Evolutionary conservation across 2,888 invertebrate species (phyloP).

Genomic region (Drosophila bunnanda): DNA sequence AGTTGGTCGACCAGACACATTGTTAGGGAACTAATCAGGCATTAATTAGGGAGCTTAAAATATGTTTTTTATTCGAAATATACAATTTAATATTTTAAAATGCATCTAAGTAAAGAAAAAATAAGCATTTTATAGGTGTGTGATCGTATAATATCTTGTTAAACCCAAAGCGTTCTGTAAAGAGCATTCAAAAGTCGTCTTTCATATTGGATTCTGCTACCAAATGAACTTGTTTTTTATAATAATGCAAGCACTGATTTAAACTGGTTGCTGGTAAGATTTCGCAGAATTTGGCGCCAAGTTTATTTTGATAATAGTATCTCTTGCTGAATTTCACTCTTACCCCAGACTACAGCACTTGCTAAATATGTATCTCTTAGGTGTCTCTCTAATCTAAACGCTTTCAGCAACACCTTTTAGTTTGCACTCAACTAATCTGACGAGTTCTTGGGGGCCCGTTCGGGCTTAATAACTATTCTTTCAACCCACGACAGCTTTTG

Average conservation of each 20-base stretch:
- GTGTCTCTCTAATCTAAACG: not conserved
- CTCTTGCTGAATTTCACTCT: not conserved
- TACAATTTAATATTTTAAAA: not conserved
- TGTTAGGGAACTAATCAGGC: not conserved
- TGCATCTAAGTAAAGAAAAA: not conserved
- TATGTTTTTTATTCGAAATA: too few species aligned
- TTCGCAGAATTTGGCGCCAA: conserved; percentile 1
- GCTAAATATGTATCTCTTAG: not conserved
- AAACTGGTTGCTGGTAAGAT: conserved; percentile 4
- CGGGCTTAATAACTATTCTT: conserved; percentile 24
- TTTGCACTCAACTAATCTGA: conserved; percentile 4
- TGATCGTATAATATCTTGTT: too few species aligned
- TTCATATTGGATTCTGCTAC: not conserved
- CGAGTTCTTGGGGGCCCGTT: conserved; percentile 1
- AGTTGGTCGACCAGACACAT: conserved; percentile 1
- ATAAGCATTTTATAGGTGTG: not conserved
- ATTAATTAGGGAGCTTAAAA: not conserved
- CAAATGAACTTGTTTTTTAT: conserved; percentile 1
- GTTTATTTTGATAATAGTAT: not conserved
- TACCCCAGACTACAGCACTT: not conserved
- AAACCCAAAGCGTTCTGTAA: not conserved
- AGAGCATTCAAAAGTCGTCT: not conserved
- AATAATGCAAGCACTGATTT: not conserved
- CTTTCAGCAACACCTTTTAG: not conserved
- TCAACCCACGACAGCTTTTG: conserved; percentile 13